Base-by-base conservation (phyloP, 2,888 invertebrate species). In the Matsumyia berberina region DNA sequence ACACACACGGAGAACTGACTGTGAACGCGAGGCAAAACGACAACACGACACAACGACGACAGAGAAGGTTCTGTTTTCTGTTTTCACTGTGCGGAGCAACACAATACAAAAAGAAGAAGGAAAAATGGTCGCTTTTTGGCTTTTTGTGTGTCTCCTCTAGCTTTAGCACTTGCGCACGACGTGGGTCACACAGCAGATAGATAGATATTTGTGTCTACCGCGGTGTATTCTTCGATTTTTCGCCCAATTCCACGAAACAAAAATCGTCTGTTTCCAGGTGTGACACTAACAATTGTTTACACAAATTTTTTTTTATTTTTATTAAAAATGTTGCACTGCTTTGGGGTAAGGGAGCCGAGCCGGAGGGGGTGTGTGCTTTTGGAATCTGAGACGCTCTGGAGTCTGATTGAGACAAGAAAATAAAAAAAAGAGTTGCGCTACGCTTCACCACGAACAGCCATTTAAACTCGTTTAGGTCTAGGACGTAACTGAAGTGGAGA, bases 391-490 rank as follows among this genome's bases (percentile, higher is more conserved):
- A 24, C 6, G 37, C 24, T 64, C 17, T 66, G 33, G 12, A 9
- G n/a, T 39, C 24, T 24, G 24, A 24, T 42, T 49, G 8, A 29
- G 15, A n/a, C 11, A 37, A 17, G 33, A 46, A 29, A 24, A 42
- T 12, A 37, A 17, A 35, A 46, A 29, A 24, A 42, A 46, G 29
- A 24, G 69, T 35, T 19, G 15, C 24, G 35, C 7, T 15, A 6
- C 12, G 53, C 8, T 39, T 51, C 39, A 12, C 24, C 73, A 60
- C 55, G 29, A 86, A 9, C 55, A 39, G 49, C 31, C 86, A 86
- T 87, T 80, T 74, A 74, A 83, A 87, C 86, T 87, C 86, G 86
- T 74, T 83, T 66, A 58, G 83, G 58, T 80, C 69, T 80, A 87
- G 76, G 82, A 86, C 83, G 86, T 86, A 86, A 86, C 87, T 87